Percentiles rank a stretch among this genome's conserved stretches.
Evolutionary conservation across 2,797 vertebrate genomes (phyloP).

Genomic region (Rhinella marina): DNA sequence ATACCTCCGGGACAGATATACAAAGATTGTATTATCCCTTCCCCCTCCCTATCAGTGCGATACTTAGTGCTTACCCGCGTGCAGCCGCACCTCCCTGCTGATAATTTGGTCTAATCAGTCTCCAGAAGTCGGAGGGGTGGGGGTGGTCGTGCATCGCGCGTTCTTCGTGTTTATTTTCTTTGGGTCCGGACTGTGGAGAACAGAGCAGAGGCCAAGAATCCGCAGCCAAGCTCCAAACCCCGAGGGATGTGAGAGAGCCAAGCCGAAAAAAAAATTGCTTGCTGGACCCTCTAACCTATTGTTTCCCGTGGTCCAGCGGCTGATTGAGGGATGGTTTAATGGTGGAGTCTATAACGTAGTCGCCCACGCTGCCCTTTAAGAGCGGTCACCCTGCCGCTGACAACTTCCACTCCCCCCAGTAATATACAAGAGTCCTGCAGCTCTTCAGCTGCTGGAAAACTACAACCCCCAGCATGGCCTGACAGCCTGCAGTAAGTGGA

Average conservation of each 20-base stretch:
- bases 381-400: background rate
- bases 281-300: slow-evolving; percentile 40
- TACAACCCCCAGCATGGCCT: background rate
- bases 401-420: no score
- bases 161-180: slow-evolving; percentile 58
- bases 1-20: no score
- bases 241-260: slow-evolving; percentile 38
- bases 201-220: slow-evolving; percentile 50
- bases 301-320: background rate
- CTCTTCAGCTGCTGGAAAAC: background rate
- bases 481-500: background rate
- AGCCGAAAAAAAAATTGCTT: background rate
- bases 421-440: no score
- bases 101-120: slow-evolving; percentile 26
- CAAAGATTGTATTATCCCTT: no score
- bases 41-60: no score
- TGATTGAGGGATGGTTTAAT: background rate
- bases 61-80: background rate
- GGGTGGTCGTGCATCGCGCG: background rate
- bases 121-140: background rate
- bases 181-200: slow-evolving; percentile 42
- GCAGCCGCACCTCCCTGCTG: background rate
- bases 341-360: background rate
- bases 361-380: background rate
- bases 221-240: slow-evolving; percentile 30